These are phyloP conservation scores for Hyperoplus immaculatus DNA, from an alignment of 2,797 vertebrate species.

Conservation along the genomic window DNA sequence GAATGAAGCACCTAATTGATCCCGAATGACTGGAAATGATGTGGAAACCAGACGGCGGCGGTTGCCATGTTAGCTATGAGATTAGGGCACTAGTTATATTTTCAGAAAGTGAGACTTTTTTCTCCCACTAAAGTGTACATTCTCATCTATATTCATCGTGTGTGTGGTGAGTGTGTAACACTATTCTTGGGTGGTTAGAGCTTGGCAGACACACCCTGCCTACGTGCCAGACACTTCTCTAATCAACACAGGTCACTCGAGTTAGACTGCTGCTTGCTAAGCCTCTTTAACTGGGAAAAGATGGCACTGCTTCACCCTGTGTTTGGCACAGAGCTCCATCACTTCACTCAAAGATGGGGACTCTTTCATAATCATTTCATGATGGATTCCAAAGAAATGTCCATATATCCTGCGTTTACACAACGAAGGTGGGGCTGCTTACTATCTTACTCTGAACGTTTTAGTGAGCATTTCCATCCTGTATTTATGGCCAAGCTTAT, in stretches of 20 bases:
- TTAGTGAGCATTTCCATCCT: constrained; percentile 73
- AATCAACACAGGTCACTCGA: constrained; percentile 74
- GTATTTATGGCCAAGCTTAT: constrained; percentile 67
- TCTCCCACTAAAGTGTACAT: background rate
- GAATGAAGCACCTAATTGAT: constrained; percentile 66
- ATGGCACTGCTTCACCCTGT: constrained; percentile 62
- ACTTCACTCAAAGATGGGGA: constrained; percentile 47
- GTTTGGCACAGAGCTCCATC: constrained; percentile 31
- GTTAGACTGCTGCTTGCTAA: constrained; percentile 65
- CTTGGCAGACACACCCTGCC: constrained; percentile 67
- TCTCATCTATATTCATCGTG: constrained; percentile 18
- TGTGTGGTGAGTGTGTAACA: constrained; percentile 13
- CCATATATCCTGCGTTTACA: constrained; percentile 67
- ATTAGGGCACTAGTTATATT: constrained; percentile 20
- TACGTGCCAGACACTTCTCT: constrained; percentile 70
- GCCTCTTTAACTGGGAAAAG: constrained; percentile 77
- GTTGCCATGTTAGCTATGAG: constrained; percentile 46
- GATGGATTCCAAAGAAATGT: constrained; percentile 69
- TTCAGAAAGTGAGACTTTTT: constrained; percentile 38
- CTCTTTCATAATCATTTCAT: constrained; percentile 72
- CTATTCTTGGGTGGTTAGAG: constrained; percentile 65
- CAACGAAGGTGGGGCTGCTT: constrained; percentile 55
- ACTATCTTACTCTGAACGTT: constrained; percentile 70
- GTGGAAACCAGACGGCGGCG: constrained; percentile 28
- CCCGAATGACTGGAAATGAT: constrained; percentile 65